phyloP scores from a whole-genome alignment of 1,140 invertebrate species.

The Drosophila sproati region DNA sequence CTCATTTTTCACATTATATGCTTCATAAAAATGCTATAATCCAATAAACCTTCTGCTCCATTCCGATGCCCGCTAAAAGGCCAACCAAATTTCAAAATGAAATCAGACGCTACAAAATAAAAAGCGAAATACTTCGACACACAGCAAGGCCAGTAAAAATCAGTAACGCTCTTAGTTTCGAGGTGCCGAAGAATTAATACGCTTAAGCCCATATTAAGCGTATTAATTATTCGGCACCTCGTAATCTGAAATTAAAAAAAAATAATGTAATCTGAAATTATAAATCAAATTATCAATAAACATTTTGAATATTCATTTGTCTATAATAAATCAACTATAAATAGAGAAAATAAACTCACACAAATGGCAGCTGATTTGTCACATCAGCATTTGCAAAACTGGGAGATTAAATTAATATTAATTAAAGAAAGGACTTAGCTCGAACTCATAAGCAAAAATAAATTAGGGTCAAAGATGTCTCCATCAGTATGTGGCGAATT shows the following conservation, averaged over 20 bases:
- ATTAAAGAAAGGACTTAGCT: background rate
- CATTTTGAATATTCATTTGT: no score
- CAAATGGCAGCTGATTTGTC: no score
- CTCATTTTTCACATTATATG: slow-evolving; percentile 71
- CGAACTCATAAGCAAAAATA: background rate
- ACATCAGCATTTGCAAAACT: no score
- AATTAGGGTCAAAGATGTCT: background rate
- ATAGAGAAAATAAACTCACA: no score
- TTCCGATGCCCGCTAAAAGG: slow-evolving; percentile 25
- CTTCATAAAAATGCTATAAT: slow-evolving; percentile 72
- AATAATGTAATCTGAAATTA: background rate
- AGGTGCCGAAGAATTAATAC: slow-evolving; percentile 5
- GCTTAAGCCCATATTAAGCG: background rate
- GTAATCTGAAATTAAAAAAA: background rate
- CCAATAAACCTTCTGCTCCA: slow-evolving; percentile 61
- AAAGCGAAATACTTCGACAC: slow-evolving; percentile 56
- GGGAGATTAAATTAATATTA: no score
- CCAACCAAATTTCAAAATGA: slow-evolving; percentile 30
- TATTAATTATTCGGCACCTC: no score
- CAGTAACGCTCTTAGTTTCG: background rate
- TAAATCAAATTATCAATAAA: no score
- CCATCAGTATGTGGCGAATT: background rate
- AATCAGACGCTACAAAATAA: slow-evolving; percentile 49
- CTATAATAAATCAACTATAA: no score
- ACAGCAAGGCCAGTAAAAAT: slow-evolving; percentile 57